Base-by-base conservation (phyloP, 2,797 vertebrate species). In the Avahi laniger region DNA sequence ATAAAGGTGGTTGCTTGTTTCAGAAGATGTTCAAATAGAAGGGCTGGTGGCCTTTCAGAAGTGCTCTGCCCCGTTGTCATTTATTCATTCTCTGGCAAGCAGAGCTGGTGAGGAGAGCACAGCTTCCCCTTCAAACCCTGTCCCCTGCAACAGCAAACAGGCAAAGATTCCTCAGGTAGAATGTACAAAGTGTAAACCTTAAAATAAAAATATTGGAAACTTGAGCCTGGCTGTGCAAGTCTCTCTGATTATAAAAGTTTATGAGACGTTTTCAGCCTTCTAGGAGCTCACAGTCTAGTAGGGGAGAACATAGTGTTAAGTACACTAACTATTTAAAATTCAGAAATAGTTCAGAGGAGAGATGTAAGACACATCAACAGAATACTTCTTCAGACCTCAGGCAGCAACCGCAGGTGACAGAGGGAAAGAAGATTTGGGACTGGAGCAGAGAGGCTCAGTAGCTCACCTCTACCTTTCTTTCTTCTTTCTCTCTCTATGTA, bases 1-100 rank as follows among this genome's bases (percentile, higher is more conserved):
- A 43, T 79, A 67, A 90, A 94, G 35, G 14, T 86, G 88, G 13
- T 73, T 84, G 76, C 72, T 33, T 94, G 7, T 91, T 95, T 46
- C 57, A 57, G 41, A 61, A 61, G 65, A 54, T 80, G 65, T 88
- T 91, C 50, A 48, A 30, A 28, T 63, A 84, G 59, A 90, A 87
- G 9, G 24, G 20, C 50, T 82, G n/a, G 46, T 26, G 87, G 54
- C 41, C 54, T 87, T 79, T 87, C 69, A 46, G n/a, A 57, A 48
- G 65, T 73, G 43, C 69, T 84, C 57, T 54, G 35, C 50, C 80
- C 38, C 8, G 24, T 75, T 75, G 48, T 87, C 75, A 33, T 83
- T 63, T 82, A 15, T 83, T 67, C 69, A 10, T 67, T 72, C 17
- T 65, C 59, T 73, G 87, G 9, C 67, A 48, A 73, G 18, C 63